Percentiles rank a stretch among this genome's conserved stretches.
Evolutionary conservation across 53 echinoderm and acorn worm genomes (phyloP).

Genomic region (Holothuria leucospilota): DNA sequence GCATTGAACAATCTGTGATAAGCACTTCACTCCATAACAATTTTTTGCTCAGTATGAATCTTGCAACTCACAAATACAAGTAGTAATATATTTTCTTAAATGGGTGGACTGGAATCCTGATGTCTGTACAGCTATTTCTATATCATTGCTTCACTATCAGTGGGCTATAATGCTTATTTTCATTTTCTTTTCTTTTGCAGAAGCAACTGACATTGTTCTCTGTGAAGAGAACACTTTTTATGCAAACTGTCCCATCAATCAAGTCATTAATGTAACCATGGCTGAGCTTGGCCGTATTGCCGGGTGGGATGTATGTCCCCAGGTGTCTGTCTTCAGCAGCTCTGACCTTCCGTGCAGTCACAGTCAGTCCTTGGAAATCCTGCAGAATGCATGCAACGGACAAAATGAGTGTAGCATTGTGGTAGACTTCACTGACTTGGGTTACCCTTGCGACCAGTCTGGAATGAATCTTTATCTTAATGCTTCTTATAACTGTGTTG

Average conservation of each 20-base stretch:
- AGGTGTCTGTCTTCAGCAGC: constrained; percentile 42
- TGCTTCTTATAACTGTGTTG: constrained; percentile 71
- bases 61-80: too few species aligned
- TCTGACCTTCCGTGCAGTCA: constrained; percentile 62
- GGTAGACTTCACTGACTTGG: constrained; percentile 46
- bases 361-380: constrained; percentile 31
- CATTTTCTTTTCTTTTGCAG: constrained; percentile 29
- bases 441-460: constrained; percentile 57
- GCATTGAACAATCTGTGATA: too few species aligned
- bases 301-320: constrained; percentile 71
- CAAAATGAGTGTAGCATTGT: constrained; percentile 60
- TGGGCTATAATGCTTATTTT: neutral
- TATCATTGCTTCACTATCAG: too few species aligned
- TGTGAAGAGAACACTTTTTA: constrained; percentile 76
- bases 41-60: too few species aligned
- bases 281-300: constrained; percentile 77
- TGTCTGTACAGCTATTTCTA: too few species aligned
- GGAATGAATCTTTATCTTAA: constrained; percentile 70
- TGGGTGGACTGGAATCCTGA: too few species aligned
- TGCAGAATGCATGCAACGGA: constrained; percentile 52
- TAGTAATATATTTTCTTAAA: too few species aligned
- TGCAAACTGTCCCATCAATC: constrained; percentile 67
- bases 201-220: constrained; percentile 54
- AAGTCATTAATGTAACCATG: constrained; percentile 76
- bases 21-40: too few species aligned